Conservation (phyloP, 2,888 invertebrate species). For the Melieria picta region DNA sequence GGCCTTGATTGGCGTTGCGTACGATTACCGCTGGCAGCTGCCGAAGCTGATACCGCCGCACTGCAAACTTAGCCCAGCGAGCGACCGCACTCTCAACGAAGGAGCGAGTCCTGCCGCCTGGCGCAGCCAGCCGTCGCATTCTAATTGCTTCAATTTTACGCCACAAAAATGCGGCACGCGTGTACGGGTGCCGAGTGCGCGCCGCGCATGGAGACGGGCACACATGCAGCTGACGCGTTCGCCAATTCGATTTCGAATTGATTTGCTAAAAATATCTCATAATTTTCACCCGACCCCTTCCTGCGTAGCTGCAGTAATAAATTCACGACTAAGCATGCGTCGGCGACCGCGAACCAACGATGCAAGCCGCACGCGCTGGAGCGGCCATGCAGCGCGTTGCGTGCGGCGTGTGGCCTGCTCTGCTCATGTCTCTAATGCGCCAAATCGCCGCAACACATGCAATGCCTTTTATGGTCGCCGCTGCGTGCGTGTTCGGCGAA, state of each 20-base stretch:
- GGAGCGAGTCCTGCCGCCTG: neutral
- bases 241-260: constrained; percentile 11
- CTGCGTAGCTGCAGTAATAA: constrained; percentile 31
- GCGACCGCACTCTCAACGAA: neutral
- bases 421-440: too few species aligned
- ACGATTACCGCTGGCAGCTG: neutral
- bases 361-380: too few species aligned
- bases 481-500: too few species aligned
- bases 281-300: constrained; percentile 10
- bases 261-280: constrained; percentile 22
- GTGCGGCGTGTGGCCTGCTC: too few species aligned
- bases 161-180: constrained; percentile 14
- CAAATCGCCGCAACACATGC: too few species aligned
- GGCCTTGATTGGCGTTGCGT: neutral
- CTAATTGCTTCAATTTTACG: constrained; percentile 22
- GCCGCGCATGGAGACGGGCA: too few species aligned
- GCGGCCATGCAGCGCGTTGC: too few species aligned
- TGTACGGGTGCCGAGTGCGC: neutral
- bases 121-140: constrained; percentile 9
- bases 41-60: neutral
- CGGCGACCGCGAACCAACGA: too few species aligned
- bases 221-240: neutral
- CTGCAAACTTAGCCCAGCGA: neutral
- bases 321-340: neutral
- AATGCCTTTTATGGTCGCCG: too few species aligned